phyloP scores from a whole-genome alignment of 2,797 vertebrate species.

The Vultur gryphus region DNA sequence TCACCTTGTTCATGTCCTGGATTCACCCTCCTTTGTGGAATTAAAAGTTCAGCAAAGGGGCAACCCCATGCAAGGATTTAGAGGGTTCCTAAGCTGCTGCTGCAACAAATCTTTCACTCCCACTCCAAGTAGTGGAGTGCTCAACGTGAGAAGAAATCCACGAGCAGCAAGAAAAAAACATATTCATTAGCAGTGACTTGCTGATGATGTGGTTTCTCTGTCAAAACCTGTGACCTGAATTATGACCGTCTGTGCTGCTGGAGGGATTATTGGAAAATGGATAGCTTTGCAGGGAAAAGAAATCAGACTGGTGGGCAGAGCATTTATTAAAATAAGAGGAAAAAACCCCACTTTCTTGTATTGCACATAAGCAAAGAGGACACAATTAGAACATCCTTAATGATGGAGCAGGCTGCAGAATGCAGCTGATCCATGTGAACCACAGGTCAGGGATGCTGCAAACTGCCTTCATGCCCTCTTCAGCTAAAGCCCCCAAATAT shows the following conservation, averaged over 20 bases:
- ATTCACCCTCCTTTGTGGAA: neutral
- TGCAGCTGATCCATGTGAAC: neutral
- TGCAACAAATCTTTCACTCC: neutral
- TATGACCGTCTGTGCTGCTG: neutral
- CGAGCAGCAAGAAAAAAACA: neutral
- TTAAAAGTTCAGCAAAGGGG: neutral
- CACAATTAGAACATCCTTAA: neutral
- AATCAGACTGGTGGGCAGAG: neutral
- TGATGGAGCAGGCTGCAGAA: neutral
- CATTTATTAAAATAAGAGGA: neutral
- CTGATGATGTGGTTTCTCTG: neutral
- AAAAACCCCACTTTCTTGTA: neutral
- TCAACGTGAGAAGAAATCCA: neutral
- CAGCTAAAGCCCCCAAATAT: neutral
- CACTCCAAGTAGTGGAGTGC: neutral
- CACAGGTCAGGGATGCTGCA: neutral
- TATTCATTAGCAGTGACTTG: neutral
- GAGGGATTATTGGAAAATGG: neutral
- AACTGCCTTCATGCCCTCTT: neutral
- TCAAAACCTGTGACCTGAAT: constrained; percentile 28
- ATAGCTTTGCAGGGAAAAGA: neutral
- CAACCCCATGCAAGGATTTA: neutral
- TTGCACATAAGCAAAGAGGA: neutral
- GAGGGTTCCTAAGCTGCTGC: neutral
- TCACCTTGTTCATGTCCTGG: neutral